A percentile compares a stretch with the other conserved stretches of the same genome.
phyloP scores from a whole-genome alignment of 2,888 invertebrate genomes.

The Euplexia lucipara region DNA sequence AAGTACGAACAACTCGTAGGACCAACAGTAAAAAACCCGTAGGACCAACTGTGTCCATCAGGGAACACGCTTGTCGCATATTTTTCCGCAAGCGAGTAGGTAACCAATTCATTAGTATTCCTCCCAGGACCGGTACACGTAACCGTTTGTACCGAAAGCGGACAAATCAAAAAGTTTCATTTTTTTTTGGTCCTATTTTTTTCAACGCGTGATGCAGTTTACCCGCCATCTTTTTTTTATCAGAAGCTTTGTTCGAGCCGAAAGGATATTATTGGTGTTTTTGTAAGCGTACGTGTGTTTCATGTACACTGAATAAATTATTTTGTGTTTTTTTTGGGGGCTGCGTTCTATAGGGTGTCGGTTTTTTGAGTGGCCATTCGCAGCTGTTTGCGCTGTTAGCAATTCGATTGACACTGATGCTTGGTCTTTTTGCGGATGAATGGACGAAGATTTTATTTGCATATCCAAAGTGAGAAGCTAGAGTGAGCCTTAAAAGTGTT shows the following conservation, averaged over 20 bases:
- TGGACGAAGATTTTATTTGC: no score
- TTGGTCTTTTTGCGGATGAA: no score
- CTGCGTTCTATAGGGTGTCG: constrained; percentile 32
- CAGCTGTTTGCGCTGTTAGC: background rate
- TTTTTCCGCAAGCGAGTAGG: constrained; percentile 62
- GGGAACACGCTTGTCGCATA: constrained; percentile 54
- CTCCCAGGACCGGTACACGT: constrained; percentile 60
- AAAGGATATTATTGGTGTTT: constrained; percentile 45
- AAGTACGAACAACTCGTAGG: constrained; percentile 11
- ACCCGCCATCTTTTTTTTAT: constrained; percentile 45
- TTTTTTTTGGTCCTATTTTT: constrained; percentile 50
- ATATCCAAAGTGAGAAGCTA: no score
- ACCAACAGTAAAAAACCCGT: constrained; percentile 24
- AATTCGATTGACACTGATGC: constrained; percentile 23
- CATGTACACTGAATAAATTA: constrained; percentile 39
- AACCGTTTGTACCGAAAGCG: constrained; percentile 60
- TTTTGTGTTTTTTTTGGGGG: constrained; percentile 19
- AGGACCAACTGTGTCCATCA: constrained; percentile 52
- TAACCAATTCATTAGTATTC: constrained; percentile 80
- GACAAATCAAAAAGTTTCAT: constrained; percentile 70
- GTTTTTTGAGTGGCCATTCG: constrained; percentile 8
- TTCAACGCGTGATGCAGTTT: constrained; percentile 56
- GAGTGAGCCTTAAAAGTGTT: no score
- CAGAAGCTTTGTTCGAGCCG: constrained; percentile 35
- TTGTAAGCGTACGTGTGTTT: constrained; percentile 25